Base-by-base conservation (phyloP, 1,140 invertebrate species). In the Drosophila yakuba region DNA sequence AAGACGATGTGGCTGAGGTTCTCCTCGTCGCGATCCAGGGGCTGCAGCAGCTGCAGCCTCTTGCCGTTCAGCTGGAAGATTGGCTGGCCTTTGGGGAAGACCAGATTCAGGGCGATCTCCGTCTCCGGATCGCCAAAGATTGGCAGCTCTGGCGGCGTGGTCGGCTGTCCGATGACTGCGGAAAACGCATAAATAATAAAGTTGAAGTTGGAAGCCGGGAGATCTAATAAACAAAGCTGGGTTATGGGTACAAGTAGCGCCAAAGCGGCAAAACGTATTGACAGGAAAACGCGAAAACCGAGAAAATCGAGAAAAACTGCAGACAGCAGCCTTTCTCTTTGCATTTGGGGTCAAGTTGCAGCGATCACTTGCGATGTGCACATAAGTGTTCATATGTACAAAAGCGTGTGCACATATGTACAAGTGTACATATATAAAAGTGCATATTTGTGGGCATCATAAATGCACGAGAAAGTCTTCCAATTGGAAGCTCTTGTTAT, bases 1-100 rank as follows among this genome's bases (percentile, higher is more conserved):
- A 98, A 97, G 3, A 97, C 95, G 90, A 97, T 95, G 92, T 97
- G 97, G 39, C 97, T 97, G 38, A 97, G 93, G 93, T 97, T 97
- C 78, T 97, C 96, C 54, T 95, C 95, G 93, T 98, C 97, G 82
- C 97, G 95, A 92, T 98, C 97, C 35, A 98, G 91, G 0, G 97
- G 97, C 69, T 96, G 93, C 39, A 97, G 93, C 15, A 98, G 93
- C 85, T 96, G 95, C 4, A 98, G 92, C 62, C 95, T 95, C 91
- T 97, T 98, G n/a, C 96, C 97, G 72, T 96, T 95, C 11, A 98
- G 93, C 61, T 95, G 94, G 90, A 98, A 98, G 68, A 96, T 93
- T 57, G 95, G 95, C 25, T 95, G 94, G 20, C 95, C 96, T 86
- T 95, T 96, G 5, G 95, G 95, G 88, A 97, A 97, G 54, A 95